Base-by-base conservation (phyloP, 2,888 invertebrate genomes). In the Tiphia femorata region DNA sequence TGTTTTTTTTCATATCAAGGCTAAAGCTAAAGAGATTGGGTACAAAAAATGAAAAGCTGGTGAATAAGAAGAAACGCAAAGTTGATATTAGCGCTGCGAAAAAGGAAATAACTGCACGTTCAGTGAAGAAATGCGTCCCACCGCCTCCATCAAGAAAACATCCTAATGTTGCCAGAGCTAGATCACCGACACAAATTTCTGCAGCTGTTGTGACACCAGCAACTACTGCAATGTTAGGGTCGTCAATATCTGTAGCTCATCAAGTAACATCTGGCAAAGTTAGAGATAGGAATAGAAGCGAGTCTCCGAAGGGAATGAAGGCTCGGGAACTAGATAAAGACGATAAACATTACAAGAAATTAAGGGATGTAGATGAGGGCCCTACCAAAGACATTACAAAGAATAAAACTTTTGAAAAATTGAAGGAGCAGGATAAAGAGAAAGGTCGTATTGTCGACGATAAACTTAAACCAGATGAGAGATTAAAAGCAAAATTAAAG, bases 21-120 rank as follows among this genome's bases (percentile, higher is more conserved):
- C 64, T 81, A n/a, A 82, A 82, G 44, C 53, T 82, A 21, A 83
- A 82, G 43, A 76, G 80, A 51, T 51, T 83, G 38, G 77, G 73
- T 25, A 65, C 76, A 2, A 82, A 81, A 51, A 77, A 54, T 43
- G 83, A 83, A 5, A 82, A 80, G 49, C 51, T 67, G 14, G 30
- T 64, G 3, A 60, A 60, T 12, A 83, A 81, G 58, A 81, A 79
- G 55, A 83, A 83, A 56, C 77, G 80, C 2, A 83, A 80, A 58
- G 46, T 81, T 12, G 82, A 81, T 3, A 52, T 17, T 8, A 53
- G 10, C 37, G 48, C 64, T 0, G n/a, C 56, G 4, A 73, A 73
- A 19, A 71, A 71, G 14, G 73, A 73, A 10, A 62, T 57, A 19
- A 46, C 23, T 16, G 38, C 46, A 16, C 68, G 66, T 25, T 20